Percentiles rank a stretch among this genome's conserved stretches.
Evolutionary conservation across 2,888 invertebrate genomes (phyloP).

Genomic region (Pollenia amentaria): DNA sequence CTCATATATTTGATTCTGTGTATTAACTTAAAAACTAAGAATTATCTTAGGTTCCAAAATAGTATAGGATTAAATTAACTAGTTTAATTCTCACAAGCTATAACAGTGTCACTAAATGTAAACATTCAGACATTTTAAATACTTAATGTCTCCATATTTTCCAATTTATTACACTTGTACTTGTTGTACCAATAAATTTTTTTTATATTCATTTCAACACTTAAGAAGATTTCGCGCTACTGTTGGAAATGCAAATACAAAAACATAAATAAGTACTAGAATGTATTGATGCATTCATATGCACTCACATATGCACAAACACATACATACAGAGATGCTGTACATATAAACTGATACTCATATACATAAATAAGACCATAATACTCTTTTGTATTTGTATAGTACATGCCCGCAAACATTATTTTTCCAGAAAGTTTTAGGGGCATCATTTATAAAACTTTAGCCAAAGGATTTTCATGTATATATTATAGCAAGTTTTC

Average conservation of each 20-base stretch:
- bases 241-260: conserved; percentile 17
- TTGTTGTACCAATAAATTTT: not conserved
- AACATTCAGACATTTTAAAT: too few species aligned
- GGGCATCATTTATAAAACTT: conserved; percentile 46
- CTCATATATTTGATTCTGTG: too few species aligned
- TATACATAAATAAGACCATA: not conserved
- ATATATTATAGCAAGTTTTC: not conserved
- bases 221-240: conserved; percentile 14
- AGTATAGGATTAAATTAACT: too few species aligned
- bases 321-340: not conserved
- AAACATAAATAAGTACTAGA: conserved; percentile 3
- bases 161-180: too few species aligned
- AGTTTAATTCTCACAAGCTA: too few species aligned
- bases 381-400: not conserved
- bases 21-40: too few species aligned
- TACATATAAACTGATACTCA: not conserved
- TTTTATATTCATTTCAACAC: conserved; percentile 24
- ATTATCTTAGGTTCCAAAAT: too few species aligned
- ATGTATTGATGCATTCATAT: conserved; percentile 23
- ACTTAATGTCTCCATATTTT: too few species aligned
- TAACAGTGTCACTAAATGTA: too few species aligned
- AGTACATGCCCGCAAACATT: conserved; percentile 7
- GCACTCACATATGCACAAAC: not conserved
- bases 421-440: conserved; percentile 25
- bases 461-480: conserved; percentile 16